Conservation (phyloP, 2,888 invertebrate species). For the Fissipunctia ypsillon region DNA sequence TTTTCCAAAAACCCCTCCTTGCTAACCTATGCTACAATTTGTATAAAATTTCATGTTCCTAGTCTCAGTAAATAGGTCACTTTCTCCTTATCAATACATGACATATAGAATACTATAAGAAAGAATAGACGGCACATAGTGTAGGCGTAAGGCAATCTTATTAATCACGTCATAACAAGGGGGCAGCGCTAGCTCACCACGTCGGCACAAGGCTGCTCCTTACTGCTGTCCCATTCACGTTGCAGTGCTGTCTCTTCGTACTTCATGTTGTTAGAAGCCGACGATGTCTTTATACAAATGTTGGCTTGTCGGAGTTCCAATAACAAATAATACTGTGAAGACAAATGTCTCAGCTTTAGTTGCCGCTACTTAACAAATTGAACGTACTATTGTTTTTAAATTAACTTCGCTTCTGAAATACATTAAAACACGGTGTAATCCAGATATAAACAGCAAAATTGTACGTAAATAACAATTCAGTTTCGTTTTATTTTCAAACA, state of each 20-base stretch:
- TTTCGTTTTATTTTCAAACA: no score
- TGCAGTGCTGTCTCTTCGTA: conserved; percentile 71
- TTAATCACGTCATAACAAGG: neutral
- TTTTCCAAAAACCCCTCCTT: neutral
- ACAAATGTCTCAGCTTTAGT: neutral
- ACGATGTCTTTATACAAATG: neutral
- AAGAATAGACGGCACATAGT: neutral
- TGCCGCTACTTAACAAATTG: neutral
- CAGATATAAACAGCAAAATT: neutral
- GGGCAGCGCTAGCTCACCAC: conserved; percentile 65
- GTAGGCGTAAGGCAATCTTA: neutral
- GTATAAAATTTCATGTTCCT: no score
- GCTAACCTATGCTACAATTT: neutral
- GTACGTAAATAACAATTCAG: neutral
- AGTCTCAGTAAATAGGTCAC: no score
- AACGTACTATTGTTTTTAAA: conserved; percentile 1
- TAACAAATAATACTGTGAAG: neutral
- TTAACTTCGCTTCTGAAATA: neutral
- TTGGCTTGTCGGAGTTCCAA: neutral
- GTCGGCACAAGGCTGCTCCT: conserved; percentile 69
- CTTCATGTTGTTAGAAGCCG: conserved; percentile 70
- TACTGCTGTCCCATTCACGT: conserved; percentile 71
- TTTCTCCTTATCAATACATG: no score
- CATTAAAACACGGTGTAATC: neutral
- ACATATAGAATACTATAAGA: neutral